Conservation (phyloP, 2,888 invertebrate species). For the Hirtodrosophila duncani region DNA sequence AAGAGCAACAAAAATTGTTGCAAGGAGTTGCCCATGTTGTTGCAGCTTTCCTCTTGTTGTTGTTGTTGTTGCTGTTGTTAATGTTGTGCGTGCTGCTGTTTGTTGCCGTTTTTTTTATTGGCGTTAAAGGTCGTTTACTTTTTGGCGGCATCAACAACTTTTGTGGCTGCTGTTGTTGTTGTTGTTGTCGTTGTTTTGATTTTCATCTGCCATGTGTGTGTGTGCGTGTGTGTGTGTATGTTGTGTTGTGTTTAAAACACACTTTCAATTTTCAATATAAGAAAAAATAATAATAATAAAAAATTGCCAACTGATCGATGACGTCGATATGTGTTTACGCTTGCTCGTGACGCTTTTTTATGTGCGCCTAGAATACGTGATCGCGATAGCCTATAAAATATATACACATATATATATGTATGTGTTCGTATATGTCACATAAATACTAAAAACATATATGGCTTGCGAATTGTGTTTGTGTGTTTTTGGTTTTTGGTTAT, state of each 20-base stretch:
- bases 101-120: conserved; percentile 60
- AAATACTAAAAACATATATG: conserved; percentile 23
- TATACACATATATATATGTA: conserved; percentile 13
- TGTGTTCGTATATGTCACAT: conserved; percentile 8
- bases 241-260: conserved; percentile 50
- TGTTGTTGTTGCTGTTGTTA: conserved; percentile 32
- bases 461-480: too few species aligned
- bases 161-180: conserved; percentile 27
- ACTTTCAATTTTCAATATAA: conserved; percentile 70
- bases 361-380: conserved; percentile 48
- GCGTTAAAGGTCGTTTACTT: conserved; percentile 77
- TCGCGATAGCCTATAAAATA: conserved; percentile 50
- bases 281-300: conserved; percentile 29
- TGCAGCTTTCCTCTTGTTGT: conserved; percentile 50
- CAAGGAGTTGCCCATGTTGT: conserved; percentile 56
- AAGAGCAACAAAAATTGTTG: conserved; percentile 55
- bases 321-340: conserved; percentile 60
- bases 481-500: too few species aligned
- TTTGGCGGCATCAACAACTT: conserved; percentile 74
- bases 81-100: conserved; percentile 26
- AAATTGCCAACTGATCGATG: conserved; percentile 59
- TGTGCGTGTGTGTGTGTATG: conserved; percentile 16
- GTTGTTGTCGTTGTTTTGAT: conserved; percentile 67
- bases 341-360: conserved; percentile 61
- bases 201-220: conserved; percentile 56